Percentiles rank a stretch among this genome's conserved stretches.
These are phyloP conservation scores for Tridacna crocea DNA, from an alignment of 2,888 invertebrate genomes.

Conservation along the genomic window DNA sequence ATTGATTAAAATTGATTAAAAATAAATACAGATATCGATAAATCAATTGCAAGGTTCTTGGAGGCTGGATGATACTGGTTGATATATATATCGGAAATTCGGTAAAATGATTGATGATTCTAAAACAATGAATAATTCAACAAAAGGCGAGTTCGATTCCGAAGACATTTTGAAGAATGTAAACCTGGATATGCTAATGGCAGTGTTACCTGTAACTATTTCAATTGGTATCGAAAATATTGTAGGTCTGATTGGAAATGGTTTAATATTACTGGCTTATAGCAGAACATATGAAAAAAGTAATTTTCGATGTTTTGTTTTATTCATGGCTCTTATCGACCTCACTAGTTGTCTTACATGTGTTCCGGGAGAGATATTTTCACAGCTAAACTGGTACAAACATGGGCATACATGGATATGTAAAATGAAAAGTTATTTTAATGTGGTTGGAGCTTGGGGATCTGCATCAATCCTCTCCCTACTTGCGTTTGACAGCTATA, in stretches of 20 bases:
- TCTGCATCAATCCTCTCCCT: constrained; percentile 42
- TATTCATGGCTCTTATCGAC: constrained; percentile 43
- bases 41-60: too few relatives aligned
- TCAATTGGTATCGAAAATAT: constrained; percentile 46
- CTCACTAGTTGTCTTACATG: constrained; percentile 41
- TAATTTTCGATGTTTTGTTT: constrained; percentile 54
- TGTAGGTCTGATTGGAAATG: constrained; percentile 49
- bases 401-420: constrained; percentile 34
- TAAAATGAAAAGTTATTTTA: constrained; percentile 46
- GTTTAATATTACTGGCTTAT: constrained; percentile 45
- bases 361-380: constrained; percentile 41
- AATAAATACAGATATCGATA: too few relatives aligned
- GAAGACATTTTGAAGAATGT: constrained; percentile 10
- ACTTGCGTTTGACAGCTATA: constrained; percentile 52
- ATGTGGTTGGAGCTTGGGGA: constrained; percentile 36
- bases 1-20: too few relatives aligned
- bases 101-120: too few relatives aligned
- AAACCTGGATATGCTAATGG: constrained; percentile 37
- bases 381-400: constrained; percentile 40
- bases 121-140: not conserved
- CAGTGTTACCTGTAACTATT: constrained; percentile 55
- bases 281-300: constrained; percentile 26
- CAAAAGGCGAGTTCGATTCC: not conserved
- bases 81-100: too few relatives aligned
- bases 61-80: too few relatives aligned